Percentiles rank a stretch among this genome's conserved stretches.
phyloP scores from a whole-genome alignment of 2,113 vertebrate species.

The Petroica traversi region DNA sequence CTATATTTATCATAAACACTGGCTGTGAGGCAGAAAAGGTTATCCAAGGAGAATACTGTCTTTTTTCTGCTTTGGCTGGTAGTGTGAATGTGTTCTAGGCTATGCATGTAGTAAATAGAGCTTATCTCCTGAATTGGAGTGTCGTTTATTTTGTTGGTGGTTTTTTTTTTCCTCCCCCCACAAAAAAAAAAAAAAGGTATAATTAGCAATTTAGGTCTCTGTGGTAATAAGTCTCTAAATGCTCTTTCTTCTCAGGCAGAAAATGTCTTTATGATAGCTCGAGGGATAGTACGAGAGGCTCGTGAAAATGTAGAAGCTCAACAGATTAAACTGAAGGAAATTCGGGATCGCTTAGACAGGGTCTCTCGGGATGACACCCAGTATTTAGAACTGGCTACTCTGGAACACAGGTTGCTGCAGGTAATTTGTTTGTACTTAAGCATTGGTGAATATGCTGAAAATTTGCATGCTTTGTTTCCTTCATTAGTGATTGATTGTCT shows the following conservation, averaged over 20 bases:
- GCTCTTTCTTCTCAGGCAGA: slow-evolving; percentile 81
- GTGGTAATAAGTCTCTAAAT: background rate
- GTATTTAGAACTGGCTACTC: slow-evolving; percentile 91
- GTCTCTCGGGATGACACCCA: slow-evolving; percentile 91
- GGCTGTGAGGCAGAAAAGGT: background rate
- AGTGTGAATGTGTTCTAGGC: background rate
- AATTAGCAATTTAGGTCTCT: background rate
- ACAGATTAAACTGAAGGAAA: slow-evolving; percentile 87
- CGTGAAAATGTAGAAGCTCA: slow-evolving; percentile 83
- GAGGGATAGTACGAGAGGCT: slow-evolving; percentile 89
- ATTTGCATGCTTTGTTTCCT: background rate
- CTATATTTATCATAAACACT: background rate
- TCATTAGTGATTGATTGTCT: background rate
- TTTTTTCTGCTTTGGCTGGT: background rate
- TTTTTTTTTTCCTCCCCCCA: background rate
- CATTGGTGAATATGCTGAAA: background rate
- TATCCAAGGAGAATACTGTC: background rate
- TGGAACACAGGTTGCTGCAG: slow-evolving; percentile 94
- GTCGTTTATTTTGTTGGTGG: background rate
- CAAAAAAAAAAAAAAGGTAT: background rate
- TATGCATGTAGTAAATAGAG: background rate
- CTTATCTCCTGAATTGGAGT: background rate
- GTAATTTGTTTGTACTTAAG: slow-evolving; percentile 66
- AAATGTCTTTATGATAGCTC: slow-evolving; percentile 91
- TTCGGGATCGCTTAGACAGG: slow-evolving; percentile 90